Base-by-base conservation (phyloP, 2,113 vertebrate genomes). In the Leucopsar rothschildi region DNA sequence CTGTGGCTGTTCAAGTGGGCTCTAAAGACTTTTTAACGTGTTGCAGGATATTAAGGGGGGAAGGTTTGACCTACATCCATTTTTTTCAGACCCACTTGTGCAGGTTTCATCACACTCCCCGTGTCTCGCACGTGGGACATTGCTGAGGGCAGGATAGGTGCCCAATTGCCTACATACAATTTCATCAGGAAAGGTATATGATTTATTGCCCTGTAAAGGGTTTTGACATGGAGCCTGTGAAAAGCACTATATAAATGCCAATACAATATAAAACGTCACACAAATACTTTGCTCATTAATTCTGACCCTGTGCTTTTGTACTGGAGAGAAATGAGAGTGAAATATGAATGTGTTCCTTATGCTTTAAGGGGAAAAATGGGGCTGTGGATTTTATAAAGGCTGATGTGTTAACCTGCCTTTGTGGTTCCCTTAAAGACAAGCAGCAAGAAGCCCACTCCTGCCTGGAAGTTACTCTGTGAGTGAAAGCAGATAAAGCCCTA, bases 201-300 rank as follows among this genome's bases (percentile, higher is more conserved):
- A 93, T 92, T 96, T 88, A 94, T 96, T 93, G 88, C 92, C 93
- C 85, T 96, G 84, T 94, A 94, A 97, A 95, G 65, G 84, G 93
- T 96, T 96, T 88, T 95, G 92, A 96, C 81, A 88, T 39, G 92
- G 94, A 96, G 75, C 69, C 92, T 93, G 82, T 93, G 88, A 86
- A 97, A 97, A 97, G 83, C 85, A 96, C 92, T 95, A 94, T 84
- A 81, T 94, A 96, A 96, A 97, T 93, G 95, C 86, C 93, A 97
- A 93, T 92, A 94, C 87, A 97, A 96, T 95, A 94, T 90, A 80
- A 70, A 96, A 93, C 71, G 82, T 94, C 96, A 96, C 93, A 88
- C 92, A 92, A 91, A 93, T 90, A 69, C 96, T 95, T 95, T 96
- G 84, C 91, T 96, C 94, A 88, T 97, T 96, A 92, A 94, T 95